These are phyloP conservation scores for Trachelus iudaicus DNA, from an alignment of 2,888 invertebrate species.

Conservation along the genomic window DNA sequence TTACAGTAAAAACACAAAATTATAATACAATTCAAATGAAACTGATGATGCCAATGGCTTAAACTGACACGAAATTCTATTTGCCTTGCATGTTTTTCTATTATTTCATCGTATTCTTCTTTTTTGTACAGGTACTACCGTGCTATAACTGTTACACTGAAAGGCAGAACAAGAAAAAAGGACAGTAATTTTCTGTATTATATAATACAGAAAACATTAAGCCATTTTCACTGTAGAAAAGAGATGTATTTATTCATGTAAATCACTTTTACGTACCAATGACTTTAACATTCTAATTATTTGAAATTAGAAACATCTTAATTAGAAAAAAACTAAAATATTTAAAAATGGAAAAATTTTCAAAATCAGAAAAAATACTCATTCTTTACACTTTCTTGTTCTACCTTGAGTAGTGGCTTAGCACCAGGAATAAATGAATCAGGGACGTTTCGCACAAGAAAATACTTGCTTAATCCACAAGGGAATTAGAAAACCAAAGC, in stretches of 20 bases:
- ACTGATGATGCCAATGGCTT: background rate
- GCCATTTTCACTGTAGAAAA: background rate
- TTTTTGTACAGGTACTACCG: constrained; percentile 23
- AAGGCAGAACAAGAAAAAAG: constrained; percentile 23
- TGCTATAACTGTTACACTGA: constrained; percentile 23
- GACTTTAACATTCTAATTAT: background rate
- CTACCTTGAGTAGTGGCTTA: background rate
- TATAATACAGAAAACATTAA: background rate
- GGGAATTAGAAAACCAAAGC: background rate
- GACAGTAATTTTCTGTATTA: constrained; percentile 9
- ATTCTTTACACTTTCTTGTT: background rate
- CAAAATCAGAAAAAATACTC: background rate
- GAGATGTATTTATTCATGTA: background rate
- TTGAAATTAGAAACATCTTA: background rate
- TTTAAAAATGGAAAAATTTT: background rate
- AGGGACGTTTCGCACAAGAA: background rate
- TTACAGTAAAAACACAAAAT: background rate
- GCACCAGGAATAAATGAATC: background rate
- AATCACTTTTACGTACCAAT: background rate
- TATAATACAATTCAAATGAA: background rate
- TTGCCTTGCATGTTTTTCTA: background rate
- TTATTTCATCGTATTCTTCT: background rate
- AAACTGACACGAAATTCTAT: background rate
- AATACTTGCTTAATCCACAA: background rate
- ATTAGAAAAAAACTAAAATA: background rate